phyloP scores from a whole-genome alignment of 2,797 vertebrate species.

The Oophaga sylvatica region DNA sequence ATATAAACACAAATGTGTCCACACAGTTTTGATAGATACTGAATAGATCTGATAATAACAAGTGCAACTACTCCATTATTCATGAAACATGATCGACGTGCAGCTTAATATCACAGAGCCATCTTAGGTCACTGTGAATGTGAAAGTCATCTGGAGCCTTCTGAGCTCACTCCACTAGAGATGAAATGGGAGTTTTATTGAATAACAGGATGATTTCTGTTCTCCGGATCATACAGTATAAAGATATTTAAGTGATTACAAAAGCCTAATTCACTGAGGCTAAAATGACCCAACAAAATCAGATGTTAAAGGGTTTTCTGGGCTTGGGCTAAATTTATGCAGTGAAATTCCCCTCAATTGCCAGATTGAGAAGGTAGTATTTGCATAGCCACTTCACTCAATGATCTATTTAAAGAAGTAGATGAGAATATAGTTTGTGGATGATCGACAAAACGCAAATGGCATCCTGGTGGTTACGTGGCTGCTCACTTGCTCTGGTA shows the following conservation, averaged over 20 bases:
- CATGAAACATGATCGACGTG: background rate
- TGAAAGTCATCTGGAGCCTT: background rate
- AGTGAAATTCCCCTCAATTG: too few relatives aligned
- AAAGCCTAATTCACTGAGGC: background rate
- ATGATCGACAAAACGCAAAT: too few relatives aligned
- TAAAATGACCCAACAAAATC: constrained; percentile 26
- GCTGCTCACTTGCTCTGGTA: too few relatives aligned
- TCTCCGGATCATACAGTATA: constrained; percentile 5
- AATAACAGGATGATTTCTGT: constrained; percentile 12
- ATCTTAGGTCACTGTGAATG: background rate
- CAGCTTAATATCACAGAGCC: background rate
- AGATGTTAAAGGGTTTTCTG: background rate
- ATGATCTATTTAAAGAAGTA: too few relatives aligned
- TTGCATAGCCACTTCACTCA: too few relatives aligned
- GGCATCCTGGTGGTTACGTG: too few relatives aligned
- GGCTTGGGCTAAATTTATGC: too few relatives aligned
- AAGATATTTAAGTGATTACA: constrained; percentile 36
- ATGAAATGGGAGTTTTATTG: background rate
- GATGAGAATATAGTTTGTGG: too few relatives aligned
- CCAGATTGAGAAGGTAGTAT: too few relatives aligned
- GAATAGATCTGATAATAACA: background rate
- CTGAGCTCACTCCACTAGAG: background rate
- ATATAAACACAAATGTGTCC: background rate
- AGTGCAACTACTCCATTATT: background rate
- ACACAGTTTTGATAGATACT: background rate